Evolutionary conservation across 1,140 invertebrate species (phyloP).

Genomic region (Aradophagus sp.): DNA sequence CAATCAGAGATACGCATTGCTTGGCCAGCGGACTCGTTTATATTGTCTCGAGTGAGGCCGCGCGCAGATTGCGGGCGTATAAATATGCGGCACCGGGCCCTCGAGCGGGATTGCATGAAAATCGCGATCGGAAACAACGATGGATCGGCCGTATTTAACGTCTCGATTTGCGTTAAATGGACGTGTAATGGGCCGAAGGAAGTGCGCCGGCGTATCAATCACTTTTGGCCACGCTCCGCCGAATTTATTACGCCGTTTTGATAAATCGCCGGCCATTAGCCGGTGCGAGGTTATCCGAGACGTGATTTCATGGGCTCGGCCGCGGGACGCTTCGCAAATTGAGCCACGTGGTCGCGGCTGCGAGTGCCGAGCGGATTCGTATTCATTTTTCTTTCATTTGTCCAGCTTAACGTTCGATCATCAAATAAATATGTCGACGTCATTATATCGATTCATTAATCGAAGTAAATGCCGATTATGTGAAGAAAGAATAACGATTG

Average conservation of each 20-base stretch:
- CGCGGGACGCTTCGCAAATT: neutral
- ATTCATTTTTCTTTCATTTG: too few relatives aligned
- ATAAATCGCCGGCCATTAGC: slow-evolving; percentile 32
- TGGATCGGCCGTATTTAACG: slow-evolving; percentile 48
- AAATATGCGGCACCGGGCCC: slow-evolving; percentile 25
- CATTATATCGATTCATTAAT: too few relatives aligned
- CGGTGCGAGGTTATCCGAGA: slow-evolving; percentile 28
- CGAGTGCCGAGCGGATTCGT: too few relatives aligned
- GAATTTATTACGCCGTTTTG: slow-evolving; percentile 47
- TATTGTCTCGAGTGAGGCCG: slow-evolving; percentile 42
- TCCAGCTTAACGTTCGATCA: too few relatives aligned
- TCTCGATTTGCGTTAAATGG: slow-evolving; percentile 51
- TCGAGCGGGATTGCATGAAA: slow-evolving; percentile 26
- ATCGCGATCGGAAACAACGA: slow-evolving; percentile 37
- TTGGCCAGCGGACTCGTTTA: slow-evolving; percentile 51
- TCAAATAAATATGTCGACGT: too few relatives aligned
- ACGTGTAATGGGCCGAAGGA: slow-evolving; percentile 25
- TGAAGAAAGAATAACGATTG: too few relatives aligned
- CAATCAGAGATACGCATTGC: slow-evolving; percentile 54
- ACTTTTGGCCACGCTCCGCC: slow-evolving; percentile 28
- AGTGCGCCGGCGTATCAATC: slow-evolving; percentile 37
- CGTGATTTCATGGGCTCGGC: slow-evolving; percentile 18
- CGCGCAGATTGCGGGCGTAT: slow-evolving; percentile 1
- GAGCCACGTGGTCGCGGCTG: slow-evolving; percentile 9
- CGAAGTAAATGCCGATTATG: too few relatives aligned